These are phyloP conservation scores for Myiothlypis coronata DNA, from an alignment of 2,797 vertebrate species.

Conservation along the genomic window DNA sequence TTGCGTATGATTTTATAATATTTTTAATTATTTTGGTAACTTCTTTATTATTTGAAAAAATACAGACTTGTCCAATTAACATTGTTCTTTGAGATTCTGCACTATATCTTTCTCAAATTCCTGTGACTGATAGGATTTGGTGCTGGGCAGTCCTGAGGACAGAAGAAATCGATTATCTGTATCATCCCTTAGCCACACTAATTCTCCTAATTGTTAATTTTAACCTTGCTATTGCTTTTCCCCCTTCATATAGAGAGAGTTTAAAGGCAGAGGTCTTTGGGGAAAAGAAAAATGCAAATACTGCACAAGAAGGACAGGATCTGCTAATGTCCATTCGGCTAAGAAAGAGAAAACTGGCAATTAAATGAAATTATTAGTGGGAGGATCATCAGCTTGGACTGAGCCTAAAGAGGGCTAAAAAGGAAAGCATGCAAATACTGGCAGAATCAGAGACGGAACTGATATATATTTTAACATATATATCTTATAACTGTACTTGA, in stretches of 20 bases:
- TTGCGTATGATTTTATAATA: background rate
- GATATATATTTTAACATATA: background rate
- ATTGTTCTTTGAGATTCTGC: background rate
- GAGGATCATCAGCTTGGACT: background rate
- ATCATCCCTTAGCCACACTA: background rate
- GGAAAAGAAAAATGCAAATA: background rate
- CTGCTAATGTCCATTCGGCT: background rate
- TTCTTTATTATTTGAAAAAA: background rate
- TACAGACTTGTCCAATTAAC: background rate
- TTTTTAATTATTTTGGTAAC: background rate
- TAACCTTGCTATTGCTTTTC: background rate
- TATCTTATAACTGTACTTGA: background rate
- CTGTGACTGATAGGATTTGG: background rate
- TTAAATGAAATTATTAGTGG: background rate
- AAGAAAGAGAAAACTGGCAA: background rate
- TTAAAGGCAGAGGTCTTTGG: background rate
- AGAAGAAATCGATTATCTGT: background rate
- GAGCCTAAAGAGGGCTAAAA: background rate
- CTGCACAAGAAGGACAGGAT: background rate
- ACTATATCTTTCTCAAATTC: background rate
- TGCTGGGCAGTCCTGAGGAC: background rate
- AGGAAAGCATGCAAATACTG: background rate
- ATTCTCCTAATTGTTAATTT: background rate
- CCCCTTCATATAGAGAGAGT: background rate
- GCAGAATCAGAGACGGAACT: background rate